Evolutionary conservation across 2,113 vertebrate species (phyloP).

Genomic region (Vireo altiloquus): DNA sequence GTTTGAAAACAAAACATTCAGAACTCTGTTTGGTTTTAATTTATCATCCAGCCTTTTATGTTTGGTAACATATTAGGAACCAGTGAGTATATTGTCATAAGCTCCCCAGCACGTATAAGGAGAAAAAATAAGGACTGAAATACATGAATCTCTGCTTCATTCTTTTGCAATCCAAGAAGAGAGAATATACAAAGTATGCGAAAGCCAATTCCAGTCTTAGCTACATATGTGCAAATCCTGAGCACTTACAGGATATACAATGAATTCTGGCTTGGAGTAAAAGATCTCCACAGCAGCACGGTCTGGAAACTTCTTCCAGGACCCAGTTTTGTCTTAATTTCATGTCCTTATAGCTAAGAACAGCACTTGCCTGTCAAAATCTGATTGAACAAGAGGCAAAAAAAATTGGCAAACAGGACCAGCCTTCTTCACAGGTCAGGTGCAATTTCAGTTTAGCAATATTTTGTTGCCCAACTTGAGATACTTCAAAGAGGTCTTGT

Average conservation of each 20-base stretch:
- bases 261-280: background rate
- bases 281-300: background rate
- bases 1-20: background rate
- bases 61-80: conserved; percentile 5
- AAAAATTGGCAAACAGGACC: background rate
- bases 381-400: background rate
- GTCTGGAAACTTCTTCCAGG: background rate
- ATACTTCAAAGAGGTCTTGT: conserved; percentile 29
- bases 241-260: background rate
- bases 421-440: conserved; percentile 16
- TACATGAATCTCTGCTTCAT: background rate
- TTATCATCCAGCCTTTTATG: background rate
- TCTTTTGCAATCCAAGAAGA: background rate
- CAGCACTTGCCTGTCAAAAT: background rate
- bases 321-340: background rate
- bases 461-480: conserved; percentile 10
- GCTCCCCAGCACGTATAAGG: background rate
- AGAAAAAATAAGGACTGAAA: background rate
- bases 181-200: background rate
- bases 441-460: conserved; percentile 40
- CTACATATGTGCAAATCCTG: background rate
- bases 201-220: background rate
- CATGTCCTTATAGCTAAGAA: background rate
- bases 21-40: background rate
- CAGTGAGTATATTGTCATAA: background rate